Evolutionary conservation across 1,140 invertebrate species (phyloP), one percentile per base, ranked within the genome.

Genomic region (Bombus fervidus): DNA sequence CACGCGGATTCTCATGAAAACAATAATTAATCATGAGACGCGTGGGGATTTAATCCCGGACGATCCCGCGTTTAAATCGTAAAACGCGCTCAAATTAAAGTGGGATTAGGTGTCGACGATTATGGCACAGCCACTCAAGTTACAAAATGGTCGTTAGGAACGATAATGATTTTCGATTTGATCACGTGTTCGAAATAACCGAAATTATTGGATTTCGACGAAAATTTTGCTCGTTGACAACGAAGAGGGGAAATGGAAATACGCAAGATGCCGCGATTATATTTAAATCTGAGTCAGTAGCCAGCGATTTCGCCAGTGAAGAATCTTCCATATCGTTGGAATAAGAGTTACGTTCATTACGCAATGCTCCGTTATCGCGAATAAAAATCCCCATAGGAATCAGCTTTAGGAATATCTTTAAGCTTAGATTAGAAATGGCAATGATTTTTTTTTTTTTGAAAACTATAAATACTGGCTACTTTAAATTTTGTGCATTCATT

Each of bases 251-350:
- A 47, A 66, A 47, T 87, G 87, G 71, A 86, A 76, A 59, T 76
- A 83, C 81, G 73, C 72, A 81, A 68, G 69, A 89, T 34, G 86
- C 57, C 39, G 15, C 10, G 75, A 77, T 89, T 91, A 91, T 88
- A 89, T 91, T 91, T 91, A 91, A 91, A 88, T 57, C 34, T 91
- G 90, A 91, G 80, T 91, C 90, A 91, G 68, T 69, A 83, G 86
- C 39, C 41, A 79, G 34, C 69, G 34, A 91, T 91, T 80, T 81
- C 28, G 64, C 81, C 59, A 68, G 66, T 82, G 84, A 91, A 89
- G 83, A 82, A 84, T 83, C 68, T 64, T 78, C 39, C 41, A 62
- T 91, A 83, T 91, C 34, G 81, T 81, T 83, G 39, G 37, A 77
- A 76, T 59, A 39, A 62, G 43, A 59, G 39, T 34, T 28, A 18